Evolutionary conservation across 2,113 vertebrate species (phyloP).

Genomic region (Saguinus midas): DNA sequence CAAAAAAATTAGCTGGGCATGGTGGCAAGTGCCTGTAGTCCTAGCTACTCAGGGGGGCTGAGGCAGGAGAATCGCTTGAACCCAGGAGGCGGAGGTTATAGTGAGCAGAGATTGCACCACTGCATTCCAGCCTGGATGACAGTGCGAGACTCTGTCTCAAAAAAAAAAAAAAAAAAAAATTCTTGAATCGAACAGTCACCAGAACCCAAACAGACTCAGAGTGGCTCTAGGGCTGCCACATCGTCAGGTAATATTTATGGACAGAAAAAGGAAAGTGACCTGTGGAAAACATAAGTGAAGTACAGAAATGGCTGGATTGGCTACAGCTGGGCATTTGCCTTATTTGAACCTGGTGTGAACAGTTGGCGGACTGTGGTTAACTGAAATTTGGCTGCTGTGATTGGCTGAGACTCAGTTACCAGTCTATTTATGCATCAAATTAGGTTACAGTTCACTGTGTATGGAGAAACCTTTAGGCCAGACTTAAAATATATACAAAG

Average conservation of each 20-base stretch:
- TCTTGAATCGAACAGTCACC: not conserved
- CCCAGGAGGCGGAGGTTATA: no score
- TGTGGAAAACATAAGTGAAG: not conserved
- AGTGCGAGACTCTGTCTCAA: no score
- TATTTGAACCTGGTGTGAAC: not conserved
- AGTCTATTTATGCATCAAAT: not conserved
- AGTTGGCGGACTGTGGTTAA: not conserved
- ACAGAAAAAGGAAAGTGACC: not conserved
- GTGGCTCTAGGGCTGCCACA: not conserved
- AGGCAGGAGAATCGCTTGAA: no score
- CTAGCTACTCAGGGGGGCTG: no score
- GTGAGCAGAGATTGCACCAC: no score
- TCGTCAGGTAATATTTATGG: not conserved
- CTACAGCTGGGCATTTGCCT: not conserved
- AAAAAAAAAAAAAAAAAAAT: not conserved
- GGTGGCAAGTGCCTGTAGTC: no score
- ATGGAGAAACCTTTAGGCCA: not conserved
- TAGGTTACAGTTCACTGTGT: not conserved
- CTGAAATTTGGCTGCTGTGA: not conserved
- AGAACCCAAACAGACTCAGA: not conserved
- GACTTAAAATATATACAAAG: not conserved
- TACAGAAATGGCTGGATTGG: not conserved
- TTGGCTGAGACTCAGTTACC: not conserved
- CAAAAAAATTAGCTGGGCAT: no score
- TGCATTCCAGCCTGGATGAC: no score